Conservation (phyloP, 2,888 invertebrate genomes). For the Ennomos erosarius region DNA sequence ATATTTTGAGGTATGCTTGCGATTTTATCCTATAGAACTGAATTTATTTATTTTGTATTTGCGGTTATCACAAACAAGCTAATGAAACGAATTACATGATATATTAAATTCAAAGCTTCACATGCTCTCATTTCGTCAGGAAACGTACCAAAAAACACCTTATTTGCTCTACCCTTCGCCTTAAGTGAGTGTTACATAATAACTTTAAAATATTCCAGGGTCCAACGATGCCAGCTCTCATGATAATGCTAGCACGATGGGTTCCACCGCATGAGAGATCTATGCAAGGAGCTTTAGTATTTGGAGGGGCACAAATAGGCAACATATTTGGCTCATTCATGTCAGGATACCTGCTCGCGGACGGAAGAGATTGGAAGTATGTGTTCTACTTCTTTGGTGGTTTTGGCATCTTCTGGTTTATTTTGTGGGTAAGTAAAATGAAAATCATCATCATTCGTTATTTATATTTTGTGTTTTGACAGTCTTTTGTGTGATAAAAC, state of each 20-base stretch:
- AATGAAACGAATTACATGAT: no score
- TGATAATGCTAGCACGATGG: constrained; percentile 87
- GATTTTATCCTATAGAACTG: no score
- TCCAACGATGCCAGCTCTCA: constrained; percentile 90
- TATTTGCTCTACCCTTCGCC: no score
- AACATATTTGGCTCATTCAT: constrained; percentile 83
- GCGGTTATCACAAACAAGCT: no score
- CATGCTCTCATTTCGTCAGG: no score
- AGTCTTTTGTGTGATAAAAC: no score
- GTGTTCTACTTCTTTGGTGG: constrained; percentile 86
- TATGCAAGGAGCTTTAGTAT: constrained; percentile 85
- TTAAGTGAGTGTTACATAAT: no score
- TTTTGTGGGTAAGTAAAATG: constrained; percentile 71
- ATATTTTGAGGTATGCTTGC: no score
- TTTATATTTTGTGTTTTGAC: no score
- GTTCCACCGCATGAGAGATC: constrained; percentile 85
- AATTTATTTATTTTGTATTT: no score
- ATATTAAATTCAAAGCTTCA: no score
- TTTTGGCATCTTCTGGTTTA: constrained; percentile 83
- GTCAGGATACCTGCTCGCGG: constrained; percentile 79
- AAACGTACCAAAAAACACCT: no score
- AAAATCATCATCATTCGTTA: constrained; percentile 3
- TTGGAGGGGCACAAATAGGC: constrained; percentile 85
- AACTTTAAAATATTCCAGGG: constrained; percentile 77
- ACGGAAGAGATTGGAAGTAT: constrained; percentile 81